Percentiles rank a stretch among this genome's conserved stretches.
phyloP scores from a whole-genome alignment of 2,888 invertebrate genomes.

The Netelia fuscicornis region DNA sequence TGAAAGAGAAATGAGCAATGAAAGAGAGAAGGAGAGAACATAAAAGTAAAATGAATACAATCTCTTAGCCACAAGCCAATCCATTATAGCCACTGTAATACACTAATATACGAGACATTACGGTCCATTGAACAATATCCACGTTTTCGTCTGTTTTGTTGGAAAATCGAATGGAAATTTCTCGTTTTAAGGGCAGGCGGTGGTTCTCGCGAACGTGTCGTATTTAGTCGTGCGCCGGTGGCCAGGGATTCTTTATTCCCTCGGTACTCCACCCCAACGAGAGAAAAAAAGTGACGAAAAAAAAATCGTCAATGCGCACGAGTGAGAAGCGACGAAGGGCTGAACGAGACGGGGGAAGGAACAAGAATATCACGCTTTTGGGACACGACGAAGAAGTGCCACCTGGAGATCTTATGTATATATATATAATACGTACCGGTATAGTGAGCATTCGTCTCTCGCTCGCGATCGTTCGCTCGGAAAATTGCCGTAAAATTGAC shows the following conservation, averaged over 20 bases:
- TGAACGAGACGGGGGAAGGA: constrained; percentile 8
- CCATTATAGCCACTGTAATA: constrained; percentile 46
- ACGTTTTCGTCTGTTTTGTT: constrained; percentile 61
- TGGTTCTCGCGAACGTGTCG: constrained; percentile 52
- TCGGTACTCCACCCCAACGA: constrained; percentile 38
- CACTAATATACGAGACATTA: constrained; percentile 67
- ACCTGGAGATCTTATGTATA: constrained; percentile 52
- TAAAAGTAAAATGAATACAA: constrained; percentile 32
- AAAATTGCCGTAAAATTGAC: constrained; percentile 85
- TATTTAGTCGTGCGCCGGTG: constrained; percentile 65
- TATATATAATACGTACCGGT: constrained; percentile 3
- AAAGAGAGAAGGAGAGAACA: constrained; percentile 43
- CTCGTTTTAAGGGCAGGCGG: constrained; percentile 50
- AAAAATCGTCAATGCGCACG: constrained; percentile 30
- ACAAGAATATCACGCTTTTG: constrained; percentile 39
- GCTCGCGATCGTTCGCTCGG: constrained; percentile 78
- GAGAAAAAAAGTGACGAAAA: background rate
- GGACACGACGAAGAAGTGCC: constrained; percentile 44
- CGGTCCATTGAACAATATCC: constrained; percentile 72
- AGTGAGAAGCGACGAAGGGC: constrained; percentile 26
- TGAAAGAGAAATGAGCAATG: constrained; percentile 51
- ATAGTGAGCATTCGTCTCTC: constrained; percentile 42
- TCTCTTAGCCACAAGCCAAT: constrained; percentile 57
- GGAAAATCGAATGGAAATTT: constrained; percentile 66
- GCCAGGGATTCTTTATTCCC: constrained; percentile 53